phyloP scores from a whole-genome alignment of 2,797 vertebrate genomes.

The Poliocrania exsul region DNA sequence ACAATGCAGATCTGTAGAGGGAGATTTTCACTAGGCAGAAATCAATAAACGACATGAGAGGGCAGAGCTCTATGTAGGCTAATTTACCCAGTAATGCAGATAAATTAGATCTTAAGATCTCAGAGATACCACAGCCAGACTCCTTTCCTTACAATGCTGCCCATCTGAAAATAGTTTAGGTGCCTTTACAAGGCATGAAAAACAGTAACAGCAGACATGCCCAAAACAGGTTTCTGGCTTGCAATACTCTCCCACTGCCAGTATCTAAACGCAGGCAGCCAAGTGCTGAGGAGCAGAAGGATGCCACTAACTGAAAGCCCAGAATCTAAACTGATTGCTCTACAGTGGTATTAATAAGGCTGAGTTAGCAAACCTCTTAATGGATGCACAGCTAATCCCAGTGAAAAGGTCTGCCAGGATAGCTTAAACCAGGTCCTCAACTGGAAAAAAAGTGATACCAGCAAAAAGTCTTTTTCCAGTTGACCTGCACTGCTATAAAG shows the following conservation, averaged over 20 bases:
- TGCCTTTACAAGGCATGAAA: not conserved
- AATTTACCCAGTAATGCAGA: not conserved
- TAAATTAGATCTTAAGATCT: not conserved
- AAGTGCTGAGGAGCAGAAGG: not conserved
- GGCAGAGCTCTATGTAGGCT: not conserved
- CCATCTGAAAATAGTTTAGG: not conserved
- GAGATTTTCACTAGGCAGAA: not conserved
- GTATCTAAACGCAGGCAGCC: not conserved
- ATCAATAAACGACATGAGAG: not conserved
- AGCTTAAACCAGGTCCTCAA: constrained; percentile 11
- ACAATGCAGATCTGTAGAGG: not conserved
- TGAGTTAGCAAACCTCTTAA: not conserved
- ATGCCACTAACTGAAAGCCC: not conserved
- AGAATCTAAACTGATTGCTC: not conserved
- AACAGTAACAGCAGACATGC: not conserved
- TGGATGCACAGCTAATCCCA: not conserved
- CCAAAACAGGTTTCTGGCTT: not conserved
- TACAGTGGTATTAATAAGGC: not conserved
- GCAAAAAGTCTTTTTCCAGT: constrained; percentile 26
- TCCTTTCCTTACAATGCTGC: not conserved
- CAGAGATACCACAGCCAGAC: not conserved
- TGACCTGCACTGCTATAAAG: not conserved
- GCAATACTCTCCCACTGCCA: not conserved
- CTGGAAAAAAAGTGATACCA: not conserved
- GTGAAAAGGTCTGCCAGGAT: not conserved